Evolutionary conservation across 1,140 invertebrate species (phyloP).

Genomic region (Sinella curviseta): DNA sequence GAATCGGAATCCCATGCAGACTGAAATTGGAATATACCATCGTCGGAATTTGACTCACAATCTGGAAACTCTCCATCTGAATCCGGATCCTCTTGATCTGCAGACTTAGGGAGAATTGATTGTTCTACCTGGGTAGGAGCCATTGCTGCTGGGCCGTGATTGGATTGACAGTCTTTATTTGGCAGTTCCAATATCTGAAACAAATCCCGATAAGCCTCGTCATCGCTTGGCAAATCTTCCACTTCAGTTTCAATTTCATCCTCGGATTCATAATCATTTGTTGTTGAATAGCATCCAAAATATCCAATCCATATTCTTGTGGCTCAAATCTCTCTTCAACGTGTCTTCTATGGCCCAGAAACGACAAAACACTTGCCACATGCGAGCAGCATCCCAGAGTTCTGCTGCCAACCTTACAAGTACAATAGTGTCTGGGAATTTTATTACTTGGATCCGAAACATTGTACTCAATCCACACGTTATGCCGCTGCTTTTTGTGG

Average conservation of each 20-base stretch:
- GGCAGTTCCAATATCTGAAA: too few species aligned
- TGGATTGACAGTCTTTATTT: too few species aligned
- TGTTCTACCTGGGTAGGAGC: too few species aligned
- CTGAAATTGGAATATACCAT: too few species aligned
- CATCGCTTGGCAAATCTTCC: too few species aligned
- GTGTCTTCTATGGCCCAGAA: slow-evolving; percentile 29
- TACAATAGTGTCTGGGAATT: slow-evolving; percentile 33
- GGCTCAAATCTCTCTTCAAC: not conserved
- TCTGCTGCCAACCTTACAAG: slow-evolving; percentile 34
- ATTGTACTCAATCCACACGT: not conserved
- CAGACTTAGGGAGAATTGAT: too few species aligned
- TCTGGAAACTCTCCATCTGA: too few species aligned
- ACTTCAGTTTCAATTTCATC: not conserved
- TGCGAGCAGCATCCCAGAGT: slow-evolving; percentile 35
- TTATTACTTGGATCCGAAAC: not conserved
- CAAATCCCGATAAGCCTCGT: too few species aligned
- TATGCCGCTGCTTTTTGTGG: not conserved
- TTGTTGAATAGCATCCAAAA: not conserved
- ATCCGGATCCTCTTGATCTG: too few species aligned
- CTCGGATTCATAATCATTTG: not conserved
- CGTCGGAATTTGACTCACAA: too few species aligned
- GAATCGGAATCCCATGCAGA: too few species aligned
- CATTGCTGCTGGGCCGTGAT: too few species aligned
- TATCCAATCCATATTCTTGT: not conserved
- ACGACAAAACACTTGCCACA: slow-evolving; percentile 29